Evolutionary conservation across 2,888 invertebrate genomes (phyloP).

Genomic region (Xylophagus ater): DNA sequence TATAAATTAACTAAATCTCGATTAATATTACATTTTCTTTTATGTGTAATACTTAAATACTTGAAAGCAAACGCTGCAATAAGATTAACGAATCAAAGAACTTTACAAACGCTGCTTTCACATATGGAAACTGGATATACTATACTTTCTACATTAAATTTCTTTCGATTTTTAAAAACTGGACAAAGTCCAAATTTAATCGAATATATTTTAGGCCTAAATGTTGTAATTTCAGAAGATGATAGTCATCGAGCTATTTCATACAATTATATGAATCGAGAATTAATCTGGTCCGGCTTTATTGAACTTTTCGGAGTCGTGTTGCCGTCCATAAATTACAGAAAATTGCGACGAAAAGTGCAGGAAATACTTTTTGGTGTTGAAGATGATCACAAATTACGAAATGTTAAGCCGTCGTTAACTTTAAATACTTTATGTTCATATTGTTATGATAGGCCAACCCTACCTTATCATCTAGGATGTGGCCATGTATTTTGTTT

Average conservation of each 20-base stretch:
- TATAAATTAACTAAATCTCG: conserved; percentile 47
- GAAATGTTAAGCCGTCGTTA: conserved; percentile 21
- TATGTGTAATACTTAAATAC: conserved; percentile 51
- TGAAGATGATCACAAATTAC: neutral
- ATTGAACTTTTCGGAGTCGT: conserved; percentile 75
- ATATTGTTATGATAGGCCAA: conserved; percentile 61
- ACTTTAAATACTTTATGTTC: conserved; percentile 48
- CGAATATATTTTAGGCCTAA: conserved; percentile 58
- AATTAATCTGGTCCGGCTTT: conserved; percentile 86
- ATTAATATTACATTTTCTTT: conserved; percentile 48
- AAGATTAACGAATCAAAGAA: conserved; percentile 41
- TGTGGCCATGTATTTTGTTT: conserved; percentile 83
- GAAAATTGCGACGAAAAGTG: conserved; percentile 51
- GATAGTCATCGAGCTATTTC: conserved; percentile 45
- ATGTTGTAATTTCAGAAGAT: conserved; percentile 47
- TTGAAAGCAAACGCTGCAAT: conserved; percentile 48
- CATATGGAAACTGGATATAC: conserved; percentile 49
- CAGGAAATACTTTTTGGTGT: conserved; percentile 21
- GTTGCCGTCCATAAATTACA: conserved; percentile 72
- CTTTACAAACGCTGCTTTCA: conserved; percentile 42
- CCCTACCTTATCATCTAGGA: conserved; percentile 71
- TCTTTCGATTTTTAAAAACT: conserved; percentile 60
- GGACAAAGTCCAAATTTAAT: conserved; percentile 55
- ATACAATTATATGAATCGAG: conserved; percentile 77
- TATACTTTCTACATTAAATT: conserved; percentile 52